phyloP scores from a whole-genome alignment of 2,797 vertebrate genomes.

The Gobio occitaniae region DNA sequence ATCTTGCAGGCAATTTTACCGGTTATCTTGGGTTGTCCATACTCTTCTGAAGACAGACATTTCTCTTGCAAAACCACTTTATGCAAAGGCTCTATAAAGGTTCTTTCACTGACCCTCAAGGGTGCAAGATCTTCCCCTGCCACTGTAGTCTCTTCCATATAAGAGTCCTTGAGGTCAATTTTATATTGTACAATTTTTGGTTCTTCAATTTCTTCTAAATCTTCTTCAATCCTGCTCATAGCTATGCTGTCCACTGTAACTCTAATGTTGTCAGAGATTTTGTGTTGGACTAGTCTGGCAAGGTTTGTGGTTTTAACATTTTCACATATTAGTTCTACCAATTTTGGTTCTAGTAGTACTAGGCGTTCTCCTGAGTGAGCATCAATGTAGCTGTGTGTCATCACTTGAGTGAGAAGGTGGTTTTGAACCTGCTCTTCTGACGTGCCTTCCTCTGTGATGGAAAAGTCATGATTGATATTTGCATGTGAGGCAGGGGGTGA shows the following conservation, averaged over 20 bases:
- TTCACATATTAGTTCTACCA: slow-evolving; percentile 71
- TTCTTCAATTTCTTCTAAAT: background rate
- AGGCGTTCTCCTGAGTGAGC: slow-evolving; percentile 85
- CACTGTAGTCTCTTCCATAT: background rate
- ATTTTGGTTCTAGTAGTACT: slow-evolving; percentile 83
- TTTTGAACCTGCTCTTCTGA: slow-evolving; percentile 68
- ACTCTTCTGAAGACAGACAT: background rate
- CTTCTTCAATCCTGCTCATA: background rate
- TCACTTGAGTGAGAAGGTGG: slow-evolving; percentile 82
- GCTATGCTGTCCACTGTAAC: slow-evolving; percentile 30
- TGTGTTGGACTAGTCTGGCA: slow-evolving; percentile 31
- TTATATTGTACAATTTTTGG: background rate
- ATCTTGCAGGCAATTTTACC: background rate
- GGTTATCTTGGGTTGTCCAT: background rate
- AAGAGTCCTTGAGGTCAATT: background rate
- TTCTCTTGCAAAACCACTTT: background rate
- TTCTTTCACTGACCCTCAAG: background rate
- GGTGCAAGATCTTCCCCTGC: background rate
- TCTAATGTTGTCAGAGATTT: slow-evolving; percentile 22
- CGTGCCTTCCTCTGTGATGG: slow-evolving; percentile 56
- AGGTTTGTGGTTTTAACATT: slow-evolving; percentile 44
- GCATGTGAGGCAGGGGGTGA: slow-evolving; percentile 60
- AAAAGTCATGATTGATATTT: slow-evolving; percentile 55
- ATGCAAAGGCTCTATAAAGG: background rate
- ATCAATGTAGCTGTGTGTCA: slow-evolving; percentile 91